Evolutionary conservation across 64 coral and sea anemone species (phyloP).

Genomic region (Actinia equina): DNA sequence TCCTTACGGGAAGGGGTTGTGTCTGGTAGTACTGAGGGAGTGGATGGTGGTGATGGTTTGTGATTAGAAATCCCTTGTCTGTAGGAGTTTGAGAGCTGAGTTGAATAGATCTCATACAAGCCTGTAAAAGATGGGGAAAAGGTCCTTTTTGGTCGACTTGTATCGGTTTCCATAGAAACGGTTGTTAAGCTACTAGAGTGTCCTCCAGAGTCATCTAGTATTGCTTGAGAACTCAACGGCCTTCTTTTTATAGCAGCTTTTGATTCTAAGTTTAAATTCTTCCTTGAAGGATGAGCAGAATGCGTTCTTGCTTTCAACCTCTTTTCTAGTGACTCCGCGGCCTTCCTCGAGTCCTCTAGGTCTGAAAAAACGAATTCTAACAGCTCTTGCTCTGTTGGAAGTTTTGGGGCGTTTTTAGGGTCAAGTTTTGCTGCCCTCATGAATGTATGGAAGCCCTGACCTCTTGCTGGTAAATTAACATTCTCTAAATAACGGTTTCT

Average conservation of each 20-base stretch:
- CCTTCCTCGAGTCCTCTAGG: neutral
- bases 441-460: neutral
- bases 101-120: constrained; percentile 40
- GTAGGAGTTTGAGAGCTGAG: constrained; percentile 60
- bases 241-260: neutral
- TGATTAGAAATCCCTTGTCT: constrained; percentile 34
- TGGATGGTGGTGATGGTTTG: constrained; percentile 11
- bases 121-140: constrained; percentile 31
- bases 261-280: neutral
- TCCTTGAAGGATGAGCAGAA: neutral
- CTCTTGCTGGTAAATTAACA: neutral
- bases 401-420: neutral
- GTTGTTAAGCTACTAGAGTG: neutral
- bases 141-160: neutral
- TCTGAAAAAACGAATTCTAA: constrained; percentile 58
- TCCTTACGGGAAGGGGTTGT: neutral
- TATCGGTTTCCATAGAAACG: neutral
- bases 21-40: neutral
- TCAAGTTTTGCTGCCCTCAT: neutral
- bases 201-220: neutral
- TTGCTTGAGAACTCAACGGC: neutral
- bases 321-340: neutral
- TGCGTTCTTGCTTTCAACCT: neutral
- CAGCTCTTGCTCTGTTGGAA: constrained; percentile 17
- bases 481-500: neutral